Base-by-base conservation (phyloP, 2,113 vertebrate species). In the Bubo blakistoni region DNA sequence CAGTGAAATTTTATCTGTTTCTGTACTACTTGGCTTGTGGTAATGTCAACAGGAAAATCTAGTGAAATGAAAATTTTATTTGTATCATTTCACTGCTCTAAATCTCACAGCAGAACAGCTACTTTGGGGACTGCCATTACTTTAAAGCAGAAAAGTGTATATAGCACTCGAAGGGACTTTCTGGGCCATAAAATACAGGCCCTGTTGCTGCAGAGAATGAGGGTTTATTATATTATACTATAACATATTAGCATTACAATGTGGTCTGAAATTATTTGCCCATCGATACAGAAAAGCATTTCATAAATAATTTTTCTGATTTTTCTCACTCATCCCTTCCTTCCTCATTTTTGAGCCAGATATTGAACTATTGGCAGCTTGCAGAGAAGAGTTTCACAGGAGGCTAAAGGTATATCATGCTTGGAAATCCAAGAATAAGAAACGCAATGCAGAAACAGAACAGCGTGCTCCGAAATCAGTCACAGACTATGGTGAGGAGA, bases 371-470 rank as follows among this genome's bases (percentile, higher is more conserved):
- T 96, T 99, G 97, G 99, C 98, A 6, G 99, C 99, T 86, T 99
- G 99, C 98, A 98, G 99, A 81, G 99, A 99, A 97, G 99, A 99
- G 97, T 99, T 99, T 94, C 99, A 99, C 95, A 98, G 99, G 76
- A 98, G 99, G 46, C 98, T 99, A 80, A 99, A 99, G 95, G 99
- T 99, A 3, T 99, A 99, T 93, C 99, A 99, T 92, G 99, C 99
- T 55, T 99, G 99, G 99, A 99, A 99, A 95, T 99, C 99, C 76
- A 99, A 98, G 98, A 99, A 99, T 94, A 99, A 99, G 98, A 99
- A 99, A 93, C 98, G 99, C 80, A 99, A 99, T 90, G 90, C 98
- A 3, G 99, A 99, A 70, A 57, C 98, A 25, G 99, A 99, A 62
- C 99, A 99, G 65, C 98, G 99, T 24, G 99, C 98, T 70, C 99